These are phyloP conservation scores for Spheniscus mendiculus DNA, from an alignment of 2,113 vertebrate species.

Conservation along the genomic window DNA sequence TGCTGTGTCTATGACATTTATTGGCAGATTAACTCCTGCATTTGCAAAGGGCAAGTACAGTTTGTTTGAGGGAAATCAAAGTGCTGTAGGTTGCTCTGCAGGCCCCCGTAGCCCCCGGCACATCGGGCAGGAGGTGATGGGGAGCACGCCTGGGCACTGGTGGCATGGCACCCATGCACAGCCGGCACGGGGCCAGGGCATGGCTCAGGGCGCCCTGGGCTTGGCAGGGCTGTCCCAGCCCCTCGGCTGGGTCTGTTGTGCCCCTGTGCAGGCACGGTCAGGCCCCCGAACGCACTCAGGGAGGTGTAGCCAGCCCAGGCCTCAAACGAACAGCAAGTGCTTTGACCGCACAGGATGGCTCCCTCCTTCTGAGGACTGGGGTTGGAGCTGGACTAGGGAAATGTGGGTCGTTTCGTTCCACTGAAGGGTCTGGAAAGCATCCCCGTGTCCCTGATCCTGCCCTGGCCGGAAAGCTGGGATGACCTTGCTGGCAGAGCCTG, in stretches of 20 bases:
- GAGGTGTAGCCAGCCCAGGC: not conserved
- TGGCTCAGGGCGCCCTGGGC: too few relatives aligned
- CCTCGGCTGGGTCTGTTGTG: not conserved
- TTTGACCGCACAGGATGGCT: too few relatives aligned
- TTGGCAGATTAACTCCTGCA: not conserved
- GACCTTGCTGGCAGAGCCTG: not conserved
- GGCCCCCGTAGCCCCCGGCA: not conserved
- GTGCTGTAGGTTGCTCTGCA: not conserved
- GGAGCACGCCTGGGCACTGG: accelerated
- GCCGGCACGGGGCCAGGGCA: accelerated
- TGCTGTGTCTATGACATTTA: not conserved
- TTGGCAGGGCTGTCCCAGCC: not conserved
- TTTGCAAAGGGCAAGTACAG: not conserved
- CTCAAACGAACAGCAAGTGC: accelerated
- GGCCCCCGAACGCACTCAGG: not conserved
- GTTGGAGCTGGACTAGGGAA: not conserved
- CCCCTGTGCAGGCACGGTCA: not conserved
- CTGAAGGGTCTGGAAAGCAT: not conserved
- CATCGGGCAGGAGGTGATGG: not conserved
- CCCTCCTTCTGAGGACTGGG: accelerated
- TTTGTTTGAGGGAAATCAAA: not conserved
- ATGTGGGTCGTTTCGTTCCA: accelerated
- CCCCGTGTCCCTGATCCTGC: accelerated
- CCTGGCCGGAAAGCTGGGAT: accelerated
- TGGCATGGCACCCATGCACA: accelerated